Evolutionary conservation across 2,113 vertebrate genomes (phyloP), one percentile per base, ranked within the genome.

Genomic region (Phoenicopterus ruber): DNA sequence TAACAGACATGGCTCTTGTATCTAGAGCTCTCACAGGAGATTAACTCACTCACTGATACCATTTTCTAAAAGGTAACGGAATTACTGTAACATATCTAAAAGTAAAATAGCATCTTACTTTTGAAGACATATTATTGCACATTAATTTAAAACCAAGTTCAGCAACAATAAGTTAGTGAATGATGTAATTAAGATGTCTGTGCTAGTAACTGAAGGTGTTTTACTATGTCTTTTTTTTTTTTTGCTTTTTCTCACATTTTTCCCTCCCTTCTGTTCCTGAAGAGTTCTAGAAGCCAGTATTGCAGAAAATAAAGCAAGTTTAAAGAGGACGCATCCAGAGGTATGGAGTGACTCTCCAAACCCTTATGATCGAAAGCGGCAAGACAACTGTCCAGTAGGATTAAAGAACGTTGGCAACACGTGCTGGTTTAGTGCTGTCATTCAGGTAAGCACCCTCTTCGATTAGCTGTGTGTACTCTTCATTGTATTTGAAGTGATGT

Each of bases 351-450:
- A 99, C 93, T 99, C 99, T 88, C 99, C 98, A 96, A 99, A 99
- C 95, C 99, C 99, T 20, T 98, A 99, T 9, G 99, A 99, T 96
- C 98, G 99, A 77, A 99, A 99, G 97, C 98, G 99, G 80, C 98
- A 98, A 97, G 99, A 99, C 85, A 99, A 96, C 97, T 99, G 98
- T 88, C 99, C 99, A 0, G 99, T 99, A 42, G 99, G 99, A 15
- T 97, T 99, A 93, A 99, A 99, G 98, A 99, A 99, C 84, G 99
- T 99, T 74, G 99, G 99, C 94, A 99, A 99, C 94, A 99, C 99
- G 2, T 99, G 99, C 97, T 99, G 99, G 99, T 99, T 99, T 98
- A 99, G 99, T 95, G 99, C 99, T 50, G 99, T 99, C 90, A 99
- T 99, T 97, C 99, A 99, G 99, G 99, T 99, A 97, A 98, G 97